A percentile compares a stretch with the other conserved stretches of the same genome.
These are phyloP conservation scores for Telmatherina bonti DNA, from an alignment of 2,797 vertebrate genomes.

Conservation along the genomic window DNA sequence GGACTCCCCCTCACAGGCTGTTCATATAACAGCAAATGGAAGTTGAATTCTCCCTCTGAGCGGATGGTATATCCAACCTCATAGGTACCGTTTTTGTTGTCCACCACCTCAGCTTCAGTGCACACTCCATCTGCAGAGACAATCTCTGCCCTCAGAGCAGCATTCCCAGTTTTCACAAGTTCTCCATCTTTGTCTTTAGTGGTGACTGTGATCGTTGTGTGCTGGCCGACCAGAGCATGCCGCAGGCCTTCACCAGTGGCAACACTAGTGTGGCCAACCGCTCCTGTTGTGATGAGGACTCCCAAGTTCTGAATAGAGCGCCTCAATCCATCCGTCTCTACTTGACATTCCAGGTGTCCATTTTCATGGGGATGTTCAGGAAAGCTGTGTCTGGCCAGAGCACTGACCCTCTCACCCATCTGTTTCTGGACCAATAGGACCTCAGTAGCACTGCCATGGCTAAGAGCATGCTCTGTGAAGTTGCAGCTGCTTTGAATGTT, in stretches of 20 bases:
- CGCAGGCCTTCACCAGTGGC: conserved; percentile 93
- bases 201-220: conserved; percentile 90
- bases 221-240: conserved; percentile 91
- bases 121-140: conserved; percentile 80
- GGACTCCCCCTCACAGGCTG: conserved; percentile 92
- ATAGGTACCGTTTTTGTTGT: conserved; percentile 97
- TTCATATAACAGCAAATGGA: conserved; percentile 89
- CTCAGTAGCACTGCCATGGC: conserved; percentile 85
- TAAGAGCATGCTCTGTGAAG: conserved; percentile 93
- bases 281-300: conserved; percentile 90
- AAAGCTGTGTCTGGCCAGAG: conserved; percentile 88
- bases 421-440: conserved; percentile 95
- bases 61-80: conserved; percentile 91
- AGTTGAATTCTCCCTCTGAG: conserved; percentile 88
- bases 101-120: conserved; percentile 86
- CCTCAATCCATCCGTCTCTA: conserved; percentile 91
- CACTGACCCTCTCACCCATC: conserved; percentile 93
- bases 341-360: conserved; percentile 89
- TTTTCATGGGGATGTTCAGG: conserved; percentile 93
- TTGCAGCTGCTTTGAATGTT: conserved; percentile 95
- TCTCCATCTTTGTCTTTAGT: conserved; percentile 96
- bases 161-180: conserved; percentile 90
- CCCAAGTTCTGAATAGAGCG: conserved; percentile 95
- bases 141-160: conserved; percentile 87
- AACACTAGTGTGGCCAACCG: conserved; percentile 91